These are phyloP conservation scores for Palythoa caribaeorum DNA, from an alignment of 92 coral and sea anemone genomes.

Conservation along the genomic window DNA sequence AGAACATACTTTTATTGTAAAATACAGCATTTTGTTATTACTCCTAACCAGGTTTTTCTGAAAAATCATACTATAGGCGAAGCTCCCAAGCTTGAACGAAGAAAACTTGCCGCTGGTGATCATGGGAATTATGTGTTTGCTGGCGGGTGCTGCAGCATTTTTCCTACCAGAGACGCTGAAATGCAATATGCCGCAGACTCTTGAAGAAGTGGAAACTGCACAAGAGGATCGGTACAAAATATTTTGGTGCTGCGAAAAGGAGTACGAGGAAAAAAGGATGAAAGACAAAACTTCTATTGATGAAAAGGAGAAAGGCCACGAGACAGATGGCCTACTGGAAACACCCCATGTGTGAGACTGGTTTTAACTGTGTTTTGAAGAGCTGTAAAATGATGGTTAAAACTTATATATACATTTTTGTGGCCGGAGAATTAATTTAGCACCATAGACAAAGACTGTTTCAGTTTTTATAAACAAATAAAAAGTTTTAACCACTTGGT, in stretches of 20 bases:
- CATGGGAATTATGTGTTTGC: slow-evolving; percentile 24
- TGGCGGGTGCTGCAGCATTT: slow-evolving; percentile 28
- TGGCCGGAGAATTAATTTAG: too few species aligned
- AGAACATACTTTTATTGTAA: too few species aligned
- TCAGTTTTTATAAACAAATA: too few species aligned
- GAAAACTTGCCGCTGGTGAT: slow-evolving; percentile 32
- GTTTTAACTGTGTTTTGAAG: too few species aligned
- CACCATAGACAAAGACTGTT: too few species aligned
- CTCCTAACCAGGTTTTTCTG: background rate
- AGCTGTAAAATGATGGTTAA: too few species aligned
- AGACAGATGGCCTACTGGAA: background rate
- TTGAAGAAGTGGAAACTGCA: slow-evolving; percentile 28
- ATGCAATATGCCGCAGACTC: slow-evolving; percentile 43
- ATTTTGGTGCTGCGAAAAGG: background rate
- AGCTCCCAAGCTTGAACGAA: slow-evolving; percentile 29
- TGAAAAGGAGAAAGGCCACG: background rate
- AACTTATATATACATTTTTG: too few species aligned
- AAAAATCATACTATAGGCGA: background rate
- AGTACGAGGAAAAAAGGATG: background rate
- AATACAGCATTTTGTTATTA: background rate
- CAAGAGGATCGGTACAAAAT: background rate
- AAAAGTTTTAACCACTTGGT: too few species aligned
- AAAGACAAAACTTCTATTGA: background rate
- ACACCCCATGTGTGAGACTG: background rate
- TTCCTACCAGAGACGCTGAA: slow-evolving; percentile 40